Base-by-base conservation (phyloP, 2,888 invertebrate species). In the Norana najaformis region DNA sequence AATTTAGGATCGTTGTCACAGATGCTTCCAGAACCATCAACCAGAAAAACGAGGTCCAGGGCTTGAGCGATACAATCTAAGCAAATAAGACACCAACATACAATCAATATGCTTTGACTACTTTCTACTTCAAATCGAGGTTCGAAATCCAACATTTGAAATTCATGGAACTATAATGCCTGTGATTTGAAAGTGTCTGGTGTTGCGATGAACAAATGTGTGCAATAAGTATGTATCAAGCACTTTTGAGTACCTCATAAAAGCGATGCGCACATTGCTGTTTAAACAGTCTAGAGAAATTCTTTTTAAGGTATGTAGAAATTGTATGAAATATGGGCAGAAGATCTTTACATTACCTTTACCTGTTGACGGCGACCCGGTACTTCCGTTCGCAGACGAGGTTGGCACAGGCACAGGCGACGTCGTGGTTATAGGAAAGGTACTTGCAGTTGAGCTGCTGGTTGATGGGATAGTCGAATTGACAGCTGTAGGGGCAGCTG, bases 11-110 rank as follows among this genome's bases (percentile, higher is more conserved):
- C 90, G 18, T 35, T 88, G 82, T 90, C 90, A 36, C 90, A 90
- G 37, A 90, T 90, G 82, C 90, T 90, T 36, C 90, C 90, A 14
- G 90, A 90, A 14, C 41, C 39, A 88, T 90, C 90, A 34, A 90
- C 36, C 36, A 89, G 69, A 23, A 90, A 89, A n/a, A 90, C 90
- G 36, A 90, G 82, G 88, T 90, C 90, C 69, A 90, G 34, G 16
- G 39, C 53, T 23, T 41, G 23, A 18, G 35, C 85, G 85, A 85
- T 35, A 36, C 85, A 85, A 85, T 85, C 85, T 85, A 69, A 8
- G 69, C n/a, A 8, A 69, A 69, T 69, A n/a, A n/a, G 8, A 69
- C 11, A 1, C 30, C 30, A n/a, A 11, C n/a, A 69, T 16, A 69
- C 69, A 69, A n/a, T 69, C 23, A 3, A 8, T 30, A 18, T 47